Conservation (phyloP, 1,140 invertebrate genomes). For the Helicoverpa zea region DNA sequence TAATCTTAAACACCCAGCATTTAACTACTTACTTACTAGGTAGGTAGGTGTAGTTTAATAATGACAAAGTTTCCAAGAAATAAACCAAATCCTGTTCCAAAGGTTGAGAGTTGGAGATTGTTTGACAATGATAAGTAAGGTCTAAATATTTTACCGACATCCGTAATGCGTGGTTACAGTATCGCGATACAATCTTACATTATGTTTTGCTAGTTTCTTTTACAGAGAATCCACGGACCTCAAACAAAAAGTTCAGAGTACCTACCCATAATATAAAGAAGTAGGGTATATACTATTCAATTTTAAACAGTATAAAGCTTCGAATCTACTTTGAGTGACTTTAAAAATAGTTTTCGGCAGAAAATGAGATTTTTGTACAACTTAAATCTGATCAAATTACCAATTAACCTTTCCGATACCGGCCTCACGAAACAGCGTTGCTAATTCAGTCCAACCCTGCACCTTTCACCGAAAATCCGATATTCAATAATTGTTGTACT, state of each 20-base stretch:
- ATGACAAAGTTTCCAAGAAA: not conserved
- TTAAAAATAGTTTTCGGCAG: too few species aligned
- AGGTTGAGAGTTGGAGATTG: constrained; percentile 5
- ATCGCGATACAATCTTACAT: constrained; percentile 3
- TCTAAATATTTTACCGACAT: constrained; percentile 30
- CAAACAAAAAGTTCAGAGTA: not conserved
- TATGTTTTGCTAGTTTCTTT: not conserved
- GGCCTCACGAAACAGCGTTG: not conserved
- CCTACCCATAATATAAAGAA: too few species aligned
- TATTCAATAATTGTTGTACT: constrained; percentile 71
- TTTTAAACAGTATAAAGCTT: too few species aligned
- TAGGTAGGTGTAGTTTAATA: too few species aligned
- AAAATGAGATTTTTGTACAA: too few species aligned
- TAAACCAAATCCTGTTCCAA: not conserved
- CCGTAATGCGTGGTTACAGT: constrained; percentile 3
- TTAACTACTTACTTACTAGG: too few species aligned
- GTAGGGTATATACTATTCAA: too few species aligned
- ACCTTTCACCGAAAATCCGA: constrained; percentile 55
- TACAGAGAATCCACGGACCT: not conserved
- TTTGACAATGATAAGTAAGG: constrained; percentile 15
- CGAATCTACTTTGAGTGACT: too few species aligned
- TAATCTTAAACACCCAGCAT: too few species aligned
- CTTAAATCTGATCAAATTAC: not conserved
- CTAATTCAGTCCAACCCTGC: constrained; percentile 22
- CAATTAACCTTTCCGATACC: not conserved